Conservation (phyloP, 2,888 invertebrate genomes). For the Ochlodes sylvanus region DNA sequence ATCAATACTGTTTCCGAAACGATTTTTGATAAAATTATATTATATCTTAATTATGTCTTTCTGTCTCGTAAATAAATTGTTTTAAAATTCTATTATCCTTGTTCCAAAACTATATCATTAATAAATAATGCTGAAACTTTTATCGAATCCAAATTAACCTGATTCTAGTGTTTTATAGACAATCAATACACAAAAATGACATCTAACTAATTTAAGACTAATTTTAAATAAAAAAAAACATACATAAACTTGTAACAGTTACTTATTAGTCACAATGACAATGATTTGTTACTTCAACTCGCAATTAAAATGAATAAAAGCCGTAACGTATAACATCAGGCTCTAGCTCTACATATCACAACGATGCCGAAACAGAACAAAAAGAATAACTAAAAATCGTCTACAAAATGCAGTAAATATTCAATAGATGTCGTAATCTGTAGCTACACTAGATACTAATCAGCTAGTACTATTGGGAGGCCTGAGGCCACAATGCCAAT, state of each 20-base stretch:
- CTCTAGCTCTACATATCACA: constrained; percentile 10
- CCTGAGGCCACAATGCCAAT: constrained; percentile 78
- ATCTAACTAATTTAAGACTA: too few relatives aligned
- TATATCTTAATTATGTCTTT: too few relatives aligned
- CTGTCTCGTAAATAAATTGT: too few relatives aligned
- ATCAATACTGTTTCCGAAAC: too few relatives aligned
- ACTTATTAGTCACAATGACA: neutral
- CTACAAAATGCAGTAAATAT: constrained; percentile 13
- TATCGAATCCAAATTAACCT: too few relatives aligned
- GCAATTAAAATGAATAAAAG: neutral
- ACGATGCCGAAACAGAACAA: constrained; percentile 26
- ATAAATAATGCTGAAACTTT: too few relatives aligned
- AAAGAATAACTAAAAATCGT: constrained; percentile 28
- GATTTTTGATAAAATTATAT: too few relatives aligned
- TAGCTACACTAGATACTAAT: constrained; percentile 2
- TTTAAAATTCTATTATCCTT: too few relatives aligned
- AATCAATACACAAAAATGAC: too few relatives aligned
- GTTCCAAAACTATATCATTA: too few relatives aligned
- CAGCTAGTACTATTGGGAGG: constrained; percentile 58
- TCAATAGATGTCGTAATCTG: neutral
- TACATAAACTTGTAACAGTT: neutral
- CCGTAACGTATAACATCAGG: neutral
- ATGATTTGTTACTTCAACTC: neutral
- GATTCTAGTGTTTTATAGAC: too few relatives aligned
- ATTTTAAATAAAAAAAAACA: too few relatives aligned